Evolutionary conservation across 2,888 invertebrate species (phyloP).

Genomic region (Drosophila infuscata): DNA sequence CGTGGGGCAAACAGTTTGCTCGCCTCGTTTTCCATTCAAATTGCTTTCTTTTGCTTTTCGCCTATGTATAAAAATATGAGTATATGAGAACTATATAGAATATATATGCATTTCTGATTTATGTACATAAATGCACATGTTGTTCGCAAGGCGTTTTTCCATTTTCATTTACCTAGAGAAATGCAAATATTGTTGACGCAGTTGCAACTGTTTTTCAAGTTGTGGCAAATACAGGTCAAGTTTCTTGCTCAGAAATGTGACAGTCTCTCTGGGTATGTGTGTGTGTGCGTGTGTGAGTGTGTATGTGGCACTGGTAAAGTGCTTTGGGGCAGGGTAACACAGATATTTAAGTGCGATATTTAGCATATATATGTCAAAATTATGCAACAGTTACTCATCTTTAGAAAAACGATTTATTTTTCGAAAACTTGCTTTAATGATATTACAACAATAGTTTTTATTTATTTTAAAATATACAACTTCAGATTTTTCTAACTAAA

Average conservation of each 20-base stretch:
- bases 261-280: neutral
- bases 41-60: conserved; percentile 60
- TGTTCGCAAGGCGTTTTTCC: conserved; percentile 39
- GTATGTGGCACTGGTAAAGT: neutral
- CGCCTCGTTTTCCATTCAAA: conserved; percentile 72
- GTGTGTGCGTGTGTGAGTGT: neutral
- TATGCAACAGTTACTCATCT: neutral
- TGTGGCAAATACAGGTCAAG: conserved; percentile 64
- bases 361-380: neutral
- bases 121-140: conserved; percentile 44
- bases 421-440: neutral
- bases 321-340: too few relatives aligned
- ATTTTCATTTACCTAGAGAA: conserved; percentile 72
- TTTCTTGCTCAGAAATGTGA: conserved; percentile 43
- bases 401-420: neutral
- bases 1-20: conserved; percentile 60
- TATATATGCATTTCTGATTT: conserved; percentile 52
- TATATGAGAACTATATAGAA: conserved; percentile 2
- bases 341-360: conserved; percentile 8
- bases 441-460: neutral
- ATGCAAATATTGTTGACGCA: conserved; percentile 57
- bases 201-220: conserved; percentile 42
- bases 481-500: neutral
- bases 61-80: conserved; percentile 60
- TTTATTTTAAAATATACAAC: neutral